Percentiles rank a stretch among this genome's conserved stretches.
Evolutionary conservation across 1,140 invertebrate genomes (phyloP).

Genomic region (Drosophila paulistorum): DNA sequence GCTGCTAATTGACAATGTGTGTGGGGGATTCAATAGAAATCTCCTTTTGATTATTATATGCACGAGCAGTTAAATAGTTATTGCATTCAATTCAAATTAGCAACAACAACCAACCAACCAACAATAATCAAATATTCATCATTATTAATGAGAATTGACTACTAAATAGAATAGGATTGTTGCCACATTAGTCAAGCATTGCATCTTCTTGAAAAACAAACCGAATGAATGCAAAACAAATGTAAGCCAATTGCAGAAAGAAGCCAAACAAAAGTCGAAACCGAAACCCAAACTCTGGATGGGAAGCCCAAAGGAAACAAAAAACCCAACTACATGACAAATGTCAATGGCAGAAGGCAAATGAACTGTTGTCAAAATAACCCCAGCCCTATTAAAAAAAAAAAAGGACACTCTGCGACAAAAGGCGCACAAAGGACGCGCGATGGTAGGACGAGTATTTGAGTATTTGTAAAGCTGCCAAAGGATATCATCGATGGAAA

Average conservation of each 20-base stretch:
- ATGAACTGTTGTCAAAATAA: constrained; percentile 81
- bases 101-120: not conserved
- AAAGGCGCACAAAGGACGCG: constrained; percentile 60
- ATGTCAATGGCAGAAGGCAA: constrained; percentile 70
- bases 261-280: constrained; percentile 72
- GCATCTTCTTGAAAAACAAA: constrained; percentile 17
- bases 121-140: constrained; percentile 30
- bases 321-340: constrained; percentile 45
- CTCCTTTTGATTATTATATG: not conserved
- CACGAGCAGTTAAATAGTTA: too few species aligned
- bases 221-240: constrained; percentile 42
- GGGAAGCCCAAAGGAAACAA: constrained; percentile 4
- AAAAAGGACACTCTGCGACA: constrained; percentile 56
- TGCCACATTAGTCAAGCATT: constrained; percentile 63
- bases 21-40: not conserved
- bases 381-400: constrained; percentile 59
- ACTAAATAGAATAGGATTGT: constrained; percentile 59
- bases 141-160: constrained; percentile 54
- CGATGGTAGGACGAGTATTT: not conserved
- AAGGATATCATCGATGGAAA: constrained; percentile 63
- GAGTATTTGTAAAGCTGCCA: constrained; percentile 13
- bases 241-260: constrained; percentile 31
- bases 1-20: not conserved
- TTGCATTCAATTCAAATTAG: too few species aligned
- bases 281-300: constrained; percentile 26